phyloP scores from a whole-genome alignment of 1,140 invertebrate species.

The Drosophila equinoxialis region DNA sequence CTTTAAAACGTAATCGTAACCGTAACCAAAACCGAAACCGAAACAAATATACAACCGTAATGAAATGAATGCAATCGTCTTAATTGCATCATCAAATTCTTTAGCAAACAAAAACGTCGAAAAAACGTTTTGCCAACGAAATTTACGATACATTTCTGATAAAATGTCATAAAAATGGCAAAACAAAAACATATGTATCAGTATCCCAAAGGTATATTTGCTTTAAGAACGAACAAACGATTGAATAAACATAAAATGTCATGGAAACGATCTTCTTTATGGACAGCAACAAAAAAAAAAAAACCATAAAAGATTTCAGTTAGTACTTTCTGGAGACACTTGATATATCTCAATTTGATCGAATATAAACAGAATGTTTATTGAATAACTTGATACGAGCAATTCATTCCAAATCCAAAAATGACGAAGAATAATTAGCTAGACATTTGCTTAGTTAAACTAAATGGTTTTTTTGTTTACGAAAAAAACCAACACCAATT shows the following conservation, averaged over 20 bases:
- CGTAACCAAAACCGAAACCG: background rate
- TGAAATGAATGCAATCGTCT: conserved; percentile 43
- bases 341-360: no score
- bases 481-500: no score
- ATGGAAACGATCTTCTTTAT: background rate
- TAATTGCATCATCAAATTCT: conserved; percentile 66
- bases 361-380: no score
- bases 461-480: no score
- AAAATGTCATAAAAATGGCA: conserved; percentile 33
- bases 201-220: background rate
- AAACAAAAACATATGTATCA: background rate
- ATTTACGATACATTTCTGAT: conserved; percentile 58
- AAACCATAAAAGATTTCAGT: background rate
- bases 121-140: conserved; percentile 46
- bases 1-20: background rate
- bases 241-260: conserved; percentile 3
- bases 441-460: no score
- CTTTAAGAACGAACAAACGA: background rate
- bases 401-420: no score
- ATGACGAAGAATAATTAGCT: no score
- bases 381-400: no score
- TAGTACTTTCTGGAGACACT: no score
- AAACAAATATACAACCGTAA: conserved; percentile 24
- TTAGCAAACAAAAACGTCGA: conserved; percentile 31
- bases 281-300: background rate